phyloP scores from a whole-genome alignment of 2,888 invertebrate genomes.

The Myopa testacea region DNA sequence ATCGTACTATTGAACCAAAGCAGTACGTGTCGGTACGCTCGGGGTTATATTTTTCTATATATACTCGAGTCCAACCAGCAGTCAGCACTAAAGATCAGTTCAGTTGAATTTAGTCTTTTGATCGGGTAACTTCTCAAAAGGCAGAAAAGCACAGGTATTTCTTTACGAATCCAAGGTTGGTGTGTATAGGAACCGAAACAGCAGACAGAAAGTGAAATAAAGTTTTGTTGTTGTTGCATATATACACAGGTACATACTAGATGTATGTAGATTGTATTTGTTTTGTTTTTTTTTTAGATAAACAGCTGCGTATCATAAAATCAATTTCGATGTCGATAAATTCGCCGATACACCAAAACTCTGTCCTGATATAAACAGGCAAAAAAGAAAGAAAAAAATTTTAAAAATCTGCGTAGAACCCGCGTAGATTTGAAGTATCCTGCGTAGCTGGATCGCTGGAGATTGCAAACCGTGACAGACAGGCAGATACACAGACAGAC shows the following conservation, averaged over 20 bases:
- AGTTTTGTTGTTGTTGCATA: too few relatives aligned
- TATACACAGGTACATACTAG: too few relatives aligned
- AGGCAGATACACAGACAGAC: background rate
- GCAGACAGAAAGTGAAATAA: background rate
- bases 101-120: conserved; percentile 51
- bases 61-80: conserved; percentile 28
- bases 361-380: conserved; percentile 64
- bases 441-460: conserved; percentile 4
- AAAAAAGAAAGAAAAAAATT: conserved; percentile 33
- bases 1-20: background rate
- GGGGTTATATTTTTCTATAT: conserved; percentile 35
- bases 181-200: background rate
- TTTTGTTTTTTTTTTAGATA: conserved; percentile 11
- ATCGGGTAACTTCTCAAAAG: conserved; percentile 47
- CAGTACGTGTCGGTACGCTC: background rate
- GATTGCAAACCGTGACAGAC: background rate
- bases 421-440: conserved; percentile 12
- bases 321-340: conserved; percentile 64
- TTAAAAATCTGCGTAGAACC: conserved; percentile 3
- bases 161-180: too few relatives aligned
- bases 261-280: background rate
- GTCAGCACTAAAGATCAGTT: conserved; percentile 38
- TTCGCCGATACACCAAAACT: conserved; percentile 63
- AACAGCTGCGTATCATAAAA: conserved; percentile 42
- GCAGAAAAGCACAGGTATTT: background rate